phyloP scores from a whole-genome alignment of 1,140 invertebrate genomes.

The Pemphigus obesinymphae region DNA sequence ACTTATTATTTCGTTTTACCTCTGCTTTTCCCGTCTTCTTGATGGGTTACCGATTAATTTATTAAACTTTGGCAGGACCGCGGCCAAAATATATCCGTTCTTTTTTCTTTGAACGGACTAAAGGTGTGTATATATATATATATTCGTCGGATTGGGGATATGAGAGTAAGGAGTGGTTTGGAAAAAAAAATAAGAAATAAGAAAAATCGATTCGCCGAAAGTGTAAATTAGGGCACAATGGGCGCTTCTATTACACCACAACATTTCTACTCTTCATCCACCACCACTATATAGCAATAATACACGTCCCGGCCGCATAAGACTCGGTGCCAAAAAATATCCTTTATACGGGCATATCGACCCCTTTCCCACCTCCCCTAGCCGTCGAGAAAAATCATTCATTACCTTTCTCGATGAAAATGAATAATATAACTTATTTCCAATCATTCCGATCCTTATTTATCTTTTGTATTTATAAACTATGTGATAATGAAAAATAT shows the following conservation, averaged over 20 bases:
- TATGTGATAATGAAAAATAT: too few species aligned
- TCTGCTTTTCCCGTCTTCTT: neutral
- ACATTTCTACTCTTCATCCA: neutral
- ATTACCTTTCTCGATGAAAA: neutral
- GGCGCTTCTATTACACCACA: neutral
- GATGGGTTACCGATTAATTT: constrained; percentile 31
- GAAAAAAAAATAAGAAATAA: neutral
- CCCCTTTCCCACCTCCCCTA: neutral
- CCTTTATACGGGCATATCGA: neutral
- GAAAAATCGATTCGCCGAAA: constrained; percentile 20
- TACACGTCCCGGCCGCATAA: neutral
- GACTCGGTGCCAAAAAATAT: constrained; percentile 27
- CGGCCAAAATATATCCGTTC: constrained; percentile 24
- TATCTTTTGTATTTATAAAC: too few species aligned
- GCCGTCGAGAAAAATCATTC: neutral
- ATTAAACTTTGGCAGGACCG: constrained; percentile 22
- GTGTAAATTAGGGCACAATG: constrained; percentile 25
- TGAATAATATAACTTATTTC: too few species aligned
- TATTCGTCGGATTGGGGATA: neutral
- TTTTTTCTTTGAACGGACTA: neutral
- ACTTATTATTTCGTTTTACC: constrained; percentile 11
- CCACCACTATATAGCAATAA: neutral
- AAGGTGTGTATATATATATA: neutral
- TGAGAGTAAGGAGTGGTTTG: neutral
- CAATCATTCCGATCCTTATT: too few species aligned